A percentile compares a stretch with the other conserved stretches of the same genome.
phyloP scores from a whole-genome alignment of 1,140 invertebrate species.

The Panagrolaimus sp. region DNA sequence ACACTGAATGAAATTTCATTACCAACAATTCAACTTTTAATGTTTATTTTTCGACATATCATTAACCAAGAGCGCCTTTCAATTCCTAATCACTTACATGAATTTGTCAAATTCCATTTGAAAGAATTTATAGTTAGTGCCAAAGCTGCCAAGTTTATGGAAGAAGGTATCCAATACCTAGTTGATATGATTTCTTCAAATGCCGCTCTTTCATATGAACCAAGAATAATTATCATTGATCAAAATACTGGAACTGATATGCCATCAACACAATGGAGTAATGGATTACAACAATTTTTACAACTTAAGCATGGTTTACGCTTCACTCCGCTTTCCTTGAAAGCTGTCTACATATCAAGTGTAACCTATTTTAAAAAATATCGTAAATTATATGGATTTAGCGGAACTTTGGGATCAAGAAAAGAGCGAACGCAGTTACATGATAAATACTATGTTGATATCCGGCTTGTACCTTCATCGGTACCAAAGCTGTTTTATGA shows the following conservation, averaged over 20 bases:
- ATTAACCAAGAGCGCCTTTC: too few relatives aligned
- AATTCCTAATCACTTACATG: not conserved
- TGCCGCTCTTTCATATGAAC: not conserved
- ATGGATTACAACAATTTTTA: constrained; percentile 5
- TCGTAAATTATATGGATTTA: not conserved
- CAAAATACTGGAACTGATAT: constrained; percentile 9
- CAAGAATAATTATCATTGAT: not conserved
- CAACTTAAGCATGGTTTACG: constrained; percentile 3
- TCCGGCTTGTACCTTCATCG: not conserved
- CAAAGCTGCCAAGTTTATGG: not conserved
- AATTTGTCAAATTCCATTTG: not conserved
- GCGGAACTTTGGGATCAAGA: not conserved
- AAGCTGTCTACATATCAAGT: not conserved
- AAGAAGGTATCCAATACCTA: not conserved
- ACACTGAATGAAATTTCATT: too few relatives aligned
- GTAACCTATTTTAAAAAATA: not conserved
- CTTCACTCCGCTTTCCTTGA: not conserved
- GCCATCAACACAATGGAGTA: not conserved
- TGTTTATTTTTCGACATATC: too few relatives aligned
- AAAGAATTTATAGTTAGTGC: constrained; percentile 1
- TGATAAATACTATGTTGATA: not conserved
- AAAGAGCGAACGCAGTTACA: not conserved
- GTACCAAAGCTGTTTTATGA: not conserved
- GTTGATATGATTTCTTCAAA: not conserved
- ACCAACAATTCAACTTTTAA: too few relatives aligned